These are phyloP conservation scores for Amblyraja radiata DNA, from an alignment of 2,797 vertebrate species.

Conservation along the genomic window DNA sequence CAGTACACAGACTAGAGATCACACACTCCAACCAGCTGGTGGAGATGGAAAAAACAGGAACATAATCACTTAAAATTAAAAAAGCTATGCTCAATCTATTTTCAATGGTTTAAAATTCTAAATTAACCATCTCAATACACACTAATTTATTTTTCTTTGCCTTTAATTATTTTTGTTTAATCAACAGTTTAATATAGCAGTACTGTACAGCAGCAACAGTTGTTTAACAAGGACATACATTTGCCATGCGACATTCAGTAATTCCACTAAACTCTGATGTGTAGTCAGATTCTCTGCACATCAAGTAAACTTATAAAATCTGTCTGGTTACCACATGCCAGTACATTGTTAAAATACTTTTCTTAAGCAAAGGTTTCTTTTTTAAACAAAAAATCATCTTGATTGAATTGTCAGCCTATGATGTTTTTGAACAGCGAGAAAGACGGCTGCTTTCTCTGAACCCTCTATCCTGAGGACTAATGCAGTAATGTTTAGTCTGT, in stretches of 20 bases:
- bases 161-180: background rate
- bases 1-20: background rate
- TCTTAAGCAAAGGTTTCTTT: background rate
- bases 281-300: background rate
- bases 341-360: conserved; percentile 20
- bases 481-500: conserved; percentile 45
- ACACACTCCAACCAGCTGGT: background rate
- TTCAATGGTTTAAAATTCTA: background rate
- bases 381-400: background rate
- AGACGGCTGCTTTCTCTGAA: conserved; percentile 10
- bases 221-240: background rate
- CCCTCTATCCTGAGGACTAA: conserved; percentile 43
- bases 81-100: background rate
- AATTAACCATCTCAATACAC: background rate
- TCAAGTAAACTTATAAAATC: background rate
- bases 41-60: background rate
- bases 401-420: conserved; percentile 37
- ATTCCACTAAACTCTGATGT: background rate
- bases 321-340: background rate
- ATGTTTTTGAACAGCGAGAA: conserved; percentile 29
- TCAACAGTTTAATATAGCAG: background rate
- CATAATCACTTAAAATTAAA: background rate
- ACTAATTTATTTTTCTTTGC: background rate
- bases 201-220: background rate
- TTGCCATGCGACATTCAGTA: background rate